phyloP scores from a whole-genome alignment of 1,140 invertebrate genomes.

The Drosophila ironensis region DNA sequence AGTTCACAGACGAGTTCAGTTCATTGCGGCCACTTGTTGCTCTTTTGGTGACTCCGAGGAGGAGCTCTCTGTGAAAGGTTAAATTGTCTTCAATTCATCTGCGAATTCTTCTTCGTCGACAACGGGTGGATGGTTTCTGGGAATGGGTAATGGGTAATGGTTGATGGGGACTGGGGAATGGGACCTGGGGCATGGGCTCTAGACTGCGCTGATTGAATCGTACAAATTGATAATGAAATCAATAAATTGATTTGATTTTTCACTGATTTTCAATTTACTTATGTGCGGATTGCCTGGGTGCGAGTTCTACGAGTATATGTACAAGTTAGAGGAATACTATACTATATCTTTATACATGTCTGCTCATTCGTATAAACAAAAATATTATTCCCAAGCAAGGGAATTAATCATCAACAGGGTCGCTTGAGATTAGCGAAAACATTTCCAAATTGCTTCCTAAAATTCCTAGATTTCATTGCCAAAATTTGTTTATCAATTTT shows the following conservation, averaged over 20 bases:
- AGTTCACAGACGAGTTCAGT: conserved; percentile 74
- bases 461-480: background rate
- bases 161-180: no score
- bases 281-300: background rate
- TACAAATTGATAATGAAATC: conserved; percentile 70
- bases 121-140: conserved; percentile 12
- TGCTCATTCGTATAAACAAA: conserved; percentile 29
- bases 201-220: conserved; percentile 49
- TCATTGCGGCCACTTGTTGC: conserved; percentile 66
- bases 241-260: conserved; percentile 55
- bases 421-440: conserved; percentile 14
- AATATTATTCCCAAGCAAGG: conserved; percentile 17
- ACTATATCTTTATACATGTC: no score
- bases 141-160: background rate
- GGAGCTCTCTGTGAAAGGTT: conserved; percentile 55
- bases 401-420: conserved; percentile 10
- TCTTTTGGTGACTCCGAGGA: background rate
- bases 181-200: background rate
- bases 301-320: background rate
- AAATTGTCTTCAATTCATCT: conserved; percentile 78
- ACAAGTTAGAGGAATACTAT: no score
- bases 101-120: conserved; percentile 65
- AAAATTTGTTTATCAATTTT: background rate
- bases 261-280: conserved; percentile 36
- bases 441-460: conserved; percentile 12